Evolutionary conservation across 2,888 invertebrate species (phyloP).

Genomic region (Catonia carolina): DNA sequence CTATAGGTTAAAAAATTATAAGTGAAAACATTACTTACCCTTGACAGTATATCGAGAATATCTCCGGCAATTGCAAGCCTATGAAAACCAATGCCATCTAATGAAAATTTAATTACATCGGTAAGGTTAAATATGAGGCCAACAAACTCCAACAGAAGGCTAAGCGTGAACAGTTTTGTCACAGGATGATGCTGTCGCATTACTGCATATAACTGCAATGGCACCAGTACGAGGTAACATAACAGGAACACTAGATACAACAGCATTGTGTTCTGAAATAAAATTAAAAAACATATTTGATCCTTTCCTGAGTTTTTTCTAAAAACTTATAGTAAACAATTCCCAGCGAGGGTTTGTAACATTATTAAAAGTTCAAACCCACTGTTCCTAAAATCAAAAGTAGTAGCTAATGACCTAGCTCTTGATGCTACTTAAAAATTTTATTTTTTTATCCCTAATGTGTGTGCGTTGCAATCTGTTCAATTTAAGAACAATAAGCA

Average conservation of each 20-base stretch:
- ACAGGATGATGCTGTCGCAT: conserved; percentile 84
- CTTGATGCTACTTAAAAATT: too few relatives aligned
- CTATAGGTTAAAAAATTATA: too few relatives aligned
- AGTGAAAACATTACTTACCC: conserved; percentile 58
- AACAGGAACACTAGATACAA: conserved; percentile 82
- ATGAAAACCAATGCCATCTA: conserved; percentile 82
- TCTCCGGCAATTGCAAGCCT: conserved; percentile 81
- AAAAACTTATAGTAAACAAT: too few relatives aligned
- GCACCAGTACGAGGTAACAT: conserved; percentile 77
- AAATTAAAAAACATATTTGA: background rate
- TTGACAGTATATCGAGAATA: conserved; percentile 83
- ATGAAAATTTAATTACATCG: conserved; percentile 82
- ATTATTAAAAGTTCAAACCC: too few relatives aligned
- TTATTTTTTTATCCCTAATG: too few relatives aligned
- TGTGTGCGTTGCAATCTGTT: too few relatives aligned
- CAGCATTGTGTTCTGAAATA: conserved; percentile 72
- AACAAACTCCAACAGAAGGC: conserved; percentile 75
- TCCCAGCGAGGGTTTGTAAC: too few relatives aligned
- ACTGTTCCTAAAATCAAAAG: too few relatives aligned
- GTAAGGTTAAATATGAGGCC: conserved; percentile 81
- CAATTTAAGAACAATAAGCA: too few relatives aligned
- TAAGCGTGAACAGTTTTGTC: conserved; percentile 82
- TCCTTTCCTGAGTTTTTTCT: background rate
- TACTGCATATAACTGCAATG: conserved; percentile 87
- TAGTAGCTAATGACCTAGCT: too few relatives aligned